Evolutionary conservation across 2,113 vertebrate species (phyloP).

Genomic region (Dryoscopus gambensis): DNA sequence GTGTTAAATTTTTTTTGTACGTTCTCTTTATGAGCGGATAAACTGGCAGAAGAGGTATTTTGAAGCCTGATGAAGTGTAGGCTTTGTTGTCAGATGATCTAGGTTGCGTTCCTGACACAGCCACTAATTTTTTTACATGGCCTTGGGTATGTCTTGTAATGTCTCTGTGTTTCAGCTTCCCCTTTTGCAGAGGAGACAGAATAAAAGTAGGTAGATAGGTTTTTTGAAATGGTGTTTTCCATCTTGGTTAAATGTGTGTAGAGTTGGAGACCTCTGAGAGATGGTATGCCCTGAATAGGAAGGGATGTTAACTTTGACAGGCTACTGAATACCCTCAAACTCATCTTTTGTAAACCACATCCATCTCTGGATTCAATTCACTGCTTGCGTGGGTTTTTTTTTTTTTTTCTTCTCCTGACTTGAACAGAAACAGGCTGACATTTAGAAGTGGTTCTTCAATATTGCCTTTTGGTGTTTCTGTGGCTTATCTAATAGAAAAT

Average conservation of each 20-base stretch:
- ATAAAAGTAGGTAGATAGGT: neutral
- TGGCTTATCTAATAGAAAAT: neutral
- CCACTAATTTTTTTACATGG: neutral
- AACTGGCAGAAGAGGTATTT: neutral
- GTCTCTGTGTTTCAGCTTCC: neutral
- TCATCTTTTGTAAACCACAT: neutral
- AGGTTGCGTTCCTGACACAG: neutral
- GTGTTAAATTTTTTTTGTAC: neutral
- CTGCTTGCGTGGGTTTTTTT: neutral
- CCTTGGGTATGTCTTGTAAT: neutral
- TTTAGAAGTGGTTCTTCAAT: neutral
- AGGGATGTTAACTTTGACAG: neutral
- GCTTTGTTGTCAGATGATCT: neutral
- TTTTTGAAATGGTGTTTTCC: neutral
- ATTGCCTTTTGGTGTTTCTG: neutral
- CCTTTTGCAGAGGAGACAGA: neutral
- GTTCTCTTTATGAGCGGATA: neutral
- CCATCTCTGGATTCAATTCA: neutral
- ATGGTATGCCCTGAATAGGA: neutral
- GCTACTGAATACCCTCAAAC: neutral
- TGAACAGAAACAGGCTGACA: neutral
- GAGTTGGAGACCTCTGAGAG: neutral
- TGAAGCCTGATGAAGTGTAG: neutral
- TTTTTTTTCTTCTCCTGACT: neutral
- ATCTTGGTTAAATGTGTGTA: neutral